Conservation (phyloP, 92 coral and sea anemone genomes). For the Epizoanthus scotinus region DNA sequence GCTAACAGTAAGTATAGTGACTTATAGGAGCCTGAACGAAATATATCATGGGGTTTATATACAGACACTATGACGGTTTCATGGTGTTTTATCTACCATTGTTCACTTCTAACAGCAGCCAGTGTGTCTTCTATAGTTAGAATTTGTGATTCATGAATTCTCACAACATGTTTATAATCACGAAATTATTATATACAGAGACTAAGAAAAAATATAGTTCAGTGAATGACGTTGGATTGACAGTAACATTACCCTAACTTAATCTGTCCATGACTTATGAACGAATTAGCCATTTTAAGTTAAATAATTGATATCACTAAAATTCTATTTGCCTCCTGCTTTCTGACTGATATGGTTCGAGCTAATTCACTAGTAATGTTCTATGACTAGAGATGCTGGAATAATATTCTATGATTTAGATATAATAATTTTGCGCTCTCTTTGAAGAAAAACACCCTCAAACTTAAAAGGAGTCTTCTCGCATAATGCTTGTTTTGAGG, state of each 20-base stretch:
- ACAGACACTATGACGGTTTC: constrained; percentile 20
- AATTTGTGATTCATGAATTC: not conserved
- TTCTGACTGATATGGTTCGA: not conserved
- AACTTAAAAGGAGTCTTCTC: not conserved
- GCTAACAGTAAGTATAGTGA: no score
- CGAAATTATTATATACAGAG: not conserved
- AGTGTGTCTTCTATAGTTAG: constrained; percentile 6
- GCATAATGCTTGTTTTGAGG: not conserved
- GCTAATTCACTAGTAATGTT: not conserved
- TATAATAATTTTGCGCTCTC: no score
- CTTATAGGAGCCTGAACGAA: not conserved
- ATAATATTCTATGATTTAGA: no score
- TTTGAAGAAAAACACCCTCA: not conserved
- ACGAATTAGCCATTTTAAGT: constrained; percentile 10
- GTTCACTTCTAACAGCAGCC: constrained; percentile 4
- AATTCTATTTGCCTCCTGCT: not conserved
- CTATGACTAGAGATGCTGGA: no score
- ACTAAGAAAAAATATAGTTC: no score
- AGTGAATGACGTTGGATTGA: no score
- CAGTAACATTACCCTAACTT: not conserved
- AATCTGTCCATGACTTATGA: not conserved
- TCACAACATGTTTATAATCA: not conserved
- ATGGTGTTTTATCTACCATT: constrained; percentile 13
- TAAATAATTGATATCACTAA: not conserved
- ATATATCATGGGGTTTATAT: not conserved